These are phyloP conservation scores for Lutjanus argentimaculatus DNA, from an alignment of 2,797 vertebrate genomes.

Conservation along the genomic window DNA sequence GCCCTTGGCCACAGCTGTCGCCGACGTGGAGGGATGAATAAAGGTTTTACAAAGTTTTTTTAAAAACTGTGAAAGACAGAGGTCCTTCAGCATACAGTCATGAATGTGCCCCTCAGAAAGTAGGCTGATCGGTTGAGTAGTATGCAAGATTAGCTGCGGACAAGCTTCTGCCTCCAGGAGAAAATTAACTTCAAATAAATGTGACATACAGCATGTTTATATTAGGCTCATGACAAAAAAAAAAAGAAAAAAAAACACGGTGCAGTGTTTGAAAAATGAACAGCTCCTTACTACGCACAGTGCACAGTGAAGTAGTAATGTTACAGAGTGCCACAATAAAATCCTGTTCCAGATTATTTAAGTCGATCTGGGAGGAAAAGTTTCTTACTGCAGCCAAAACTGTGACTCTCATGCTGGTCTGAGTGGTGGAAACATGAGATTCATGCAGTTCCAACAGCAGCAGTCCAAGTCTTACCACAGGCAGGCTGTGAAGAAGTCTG, in stretches of 20 bases:
- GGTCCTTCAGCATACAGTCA: too few relatives aligned
- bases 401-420: slow-evolving; percentile 1
- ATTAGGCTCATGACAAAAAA: background rate
- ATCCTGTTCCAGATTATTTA: slow-evolving; percentile 21
- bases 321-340: slow-evolving; percentile 6
- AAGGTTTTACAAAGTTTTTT: too few relatives aligned
- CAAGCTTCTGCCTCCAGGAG: too few relatives aligned
- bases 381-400: slow-evolving; percentile 22
- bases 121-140: too few relatives aligned
- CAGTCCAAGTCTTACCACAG: background rate
- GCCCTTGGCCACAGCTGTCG: too few relatives aligned
- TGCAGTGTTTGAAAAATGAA: background rate
- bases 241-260: too few relatives aligned
- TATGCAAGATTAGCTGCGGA: too few relatives aligned
- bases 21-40: too few relatives aligned
- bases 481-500: slow-evolving; percentile 7
- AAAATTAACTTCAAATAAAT: background rate
- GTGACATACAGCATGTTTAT: background rate
- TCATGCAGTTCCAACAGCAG: slow-evolving; percentile 31
- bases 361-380: slow-evolving; percentile 2
- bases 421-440: slow-evolving; percentile 22
- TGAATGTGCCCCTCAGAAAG: too few relatives aligned
- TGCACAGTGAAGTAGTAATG: background rate
- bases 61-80: too few relatives aligned
- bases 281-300: background rate